These are phyloP conservation scores for Calameuta filiformis DNA, from an alignment of 2,888 invertebrate genomes.

Conservation along the genomic window DNA sequence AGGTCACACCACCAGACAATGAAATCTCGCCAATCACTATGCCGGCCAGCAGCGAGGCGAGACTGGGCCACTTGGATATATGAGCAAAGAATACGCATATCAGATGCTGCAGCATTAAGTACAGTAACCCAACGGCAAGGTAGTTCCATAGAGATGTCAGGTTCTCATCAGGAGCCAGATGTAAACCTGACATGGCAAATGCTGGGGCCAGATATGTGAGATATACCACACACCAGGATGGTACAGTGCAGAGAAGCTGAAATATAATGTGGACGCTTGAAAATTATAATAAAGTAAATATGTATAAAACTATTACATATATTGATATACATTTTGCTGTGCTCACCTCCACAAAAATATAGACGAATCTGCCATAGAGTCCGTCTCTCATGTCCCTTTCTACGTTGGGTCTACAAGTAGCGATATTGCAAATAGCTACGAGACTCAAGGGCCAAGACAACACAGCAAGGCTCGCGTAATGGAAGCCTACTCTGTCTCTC, in stretches of 20 bases:
- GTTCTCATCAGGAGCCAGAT: conserved; percentile 66
- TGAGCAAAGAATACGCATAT: conserved; percentile 57
- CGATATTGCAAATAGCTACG: conserved; percentile 62
- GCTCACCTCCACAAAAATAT: conserved; percentile 82
- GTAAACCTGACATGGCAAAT: conserved; percentile 88
- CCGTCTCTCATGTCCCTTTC: conserved; percentile 85
- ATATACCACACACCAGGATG: conserved; percentile 84
- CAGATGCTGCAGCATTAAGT: conserved; percentile 56
- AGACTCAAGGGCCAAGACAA: conserved; percentile 78
- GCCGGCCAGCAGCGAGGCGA: conserved; percentile 54
- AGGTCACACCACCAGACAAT: conserved; percentile 52
- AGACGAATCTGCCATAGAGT: conserved; percentile 82
- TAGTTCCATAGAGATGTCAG: conserved; percentile 59
- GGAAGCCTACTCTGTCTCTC: conserved; percentile 87
- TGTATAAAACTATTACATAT: neutral
- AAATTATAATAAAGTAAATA: conserved; percentile 10
- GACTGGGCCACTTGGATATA: conserved; percentile 55
- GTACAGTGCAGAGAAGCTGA: conserved; percentile 82
- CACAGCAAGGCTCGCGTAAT: conserved; percentile 84
- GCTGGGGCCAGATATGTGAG: conserved; percentile 88
- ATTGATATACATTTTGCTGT: neutral
- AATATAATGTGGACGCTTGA: conserved; percentile 34
- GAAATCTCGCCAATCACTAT: conserved; percentile 54
- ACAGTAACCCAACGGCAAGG: conserved; percentile 53
- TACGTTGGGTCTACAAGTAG: conserved; percentile 69